Base-by-base conservation (phyloP, 1,140 invertebrate genomes). In the Calosoma granatense region DNA sequence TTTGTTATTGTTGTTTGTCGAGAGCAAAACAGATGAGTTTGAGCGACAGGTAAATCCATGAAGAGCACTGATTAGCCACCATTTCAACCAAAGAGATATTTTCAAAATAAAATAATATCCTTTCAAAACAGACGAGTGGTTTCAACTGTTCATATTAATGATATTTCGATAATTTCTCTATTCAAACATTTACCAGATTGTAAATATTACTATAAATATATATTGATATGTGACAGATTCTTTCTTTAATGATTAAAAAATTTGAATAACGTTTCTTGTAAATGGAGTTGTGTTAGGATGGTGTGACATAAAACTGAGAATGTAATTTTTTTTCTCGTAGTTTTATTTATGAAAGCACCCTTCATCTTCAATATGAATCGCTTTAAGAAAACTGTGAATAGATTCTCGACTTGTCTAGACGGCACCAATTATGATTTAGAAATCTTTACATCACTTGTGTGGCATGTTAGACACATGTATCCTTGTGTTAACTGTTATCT, bases 341-440 rank as follows among this genome's bases (percentile, higher is more conserved):
- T 30, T 30, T 30, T n/a, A n/a, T n/a, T n/a, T 30, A 47, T 47
- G 17, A 47, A 47, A 47, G 41, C 41, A 47, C 41, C 41, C 41
- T 47, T 17, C 6, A 47, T 12, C n/a, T n/a, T n/a, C 17, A 47
- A 47, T 9, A 47, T 17, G 26, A 47, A 4, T 9, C 41, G 15
- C 41, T 17, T 47, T 11, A 47, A 47, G 41, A 47, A 47, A 47
- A 47, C 41, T 47, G 6, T 47, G 41, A 47, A 47, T 47, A 47
- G 41, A 6, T 6, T 30, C 26, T 30, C 26, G 17, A 47, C 4
- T 9, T 47, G 41, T 47, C 41, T 47, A 47, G 41, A 47, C 41
- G 41, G 41, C 15, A 47, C 41, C 41, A 47, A 47, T 47, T 47
- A 47, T 47, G 41, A 47, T 47, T 47, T 47, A 47, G 41, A 47